A percentile compares a stretch with the other conserved stretches of the same genome.
These are phyloP conservation scores for Amazona ochrocephala DNA, from an alignment of 2,797 vertebrate genomes.

Conservation along the genomic window DNA sequence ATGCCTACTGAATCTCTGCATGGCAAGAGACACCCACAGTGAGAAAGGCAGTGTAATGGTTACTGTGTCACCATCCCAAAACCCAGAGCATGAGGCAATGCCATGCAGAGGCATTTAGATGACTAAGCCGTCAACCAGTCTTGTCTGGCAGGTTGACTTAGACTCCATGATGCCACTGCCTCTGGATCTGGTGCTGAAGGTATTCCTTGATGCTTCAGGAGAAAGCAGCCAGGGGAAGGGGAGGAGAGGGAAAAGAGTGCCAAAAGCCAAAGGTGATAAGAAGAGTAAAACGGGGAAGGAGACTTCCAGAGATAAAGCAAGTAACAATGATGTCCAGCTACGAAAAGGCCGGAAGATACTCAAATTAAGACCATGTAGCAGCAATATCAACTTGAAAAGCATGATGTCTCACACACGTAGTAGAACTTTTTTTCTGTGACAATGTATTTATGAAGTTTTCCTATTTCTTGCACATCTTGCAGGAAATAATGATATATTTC, in stretches of 20 bases:
- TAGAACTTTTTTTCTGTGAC: not conserved
- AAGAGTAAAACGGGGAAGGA: not conserved
- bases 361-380: not conserved
- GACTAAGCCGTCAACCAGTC: not conserved
- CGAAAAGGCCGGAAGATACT: not conserved
- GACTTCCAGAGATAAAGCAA: not conserved
- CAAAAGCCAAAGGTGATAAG: not conserved
- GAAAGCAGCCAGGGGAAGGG: not conserved
- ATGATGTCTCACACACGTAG: fast-evolving
- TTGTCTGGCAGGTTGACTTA: not conserved
- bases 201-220: not conserved
- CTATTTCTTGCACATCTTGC: not conserved
- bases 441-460: not conserved
- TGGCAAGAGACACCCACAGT: fast-evolving
- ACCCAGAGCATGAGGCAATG: fast-evolving
- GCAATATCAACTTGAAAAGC: not conserved
- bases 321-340: not conserved
- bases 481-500: not conserved
- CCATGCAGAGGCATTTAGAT: not conserved
- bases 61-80: not conserved
- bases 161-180: not conserved
- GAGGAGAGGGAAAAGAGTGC: not conserved
- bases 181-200: not conserved
- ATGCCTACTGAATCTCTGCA: not conserved
- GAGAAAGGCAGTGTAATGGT: not conserved